phyloP scores from a whole-genome alignment of 2,888 invertebrate species.

The Prosapia bicincta region DNA sequence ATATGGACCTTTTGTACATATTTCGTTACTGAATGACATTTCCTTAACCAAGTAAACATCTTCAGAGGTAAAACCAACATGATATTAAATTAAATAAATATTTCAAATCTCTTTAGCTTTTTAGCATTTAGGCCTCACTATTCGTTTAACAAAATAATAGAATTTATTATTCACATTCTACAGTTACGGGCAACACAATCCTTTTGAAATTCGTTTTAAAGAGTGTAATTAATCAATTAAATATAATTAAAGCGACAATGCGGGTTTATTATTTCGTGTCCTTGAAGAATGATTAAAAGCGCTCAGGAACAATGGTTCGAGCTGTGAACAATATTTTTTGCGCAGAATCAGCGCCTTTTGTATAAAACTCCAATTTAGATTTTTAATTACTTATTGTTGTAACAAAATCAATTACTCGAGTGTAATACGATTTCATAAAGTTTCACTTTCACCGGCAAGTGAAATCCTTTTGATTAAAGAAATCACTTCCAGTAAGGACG shows the following conservation, averaged over 20 bases:
- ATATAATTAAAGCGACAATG: neutral
- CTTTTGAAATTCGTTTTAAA: neutral
- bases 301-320: neutral
- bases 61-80: too few relatives aligned
- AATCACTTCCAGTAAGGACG: neutral
- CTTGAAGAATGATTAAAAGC: neutral
- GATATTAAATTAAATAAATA: too few relatives aligned
- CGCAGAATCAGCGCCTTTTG: neutral
- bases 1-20: too few relatives aligned
- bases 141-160: too few relatives aligned
- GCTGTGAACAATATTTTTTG: neutral
- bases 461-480: neutral
- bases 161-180: too few relatives aligned
- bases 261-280: neutral
- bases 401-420: neutral
- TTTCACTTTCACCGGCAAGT: neutral
- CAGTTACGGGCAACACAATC: neutral
- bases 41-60: too few relatives aligned
- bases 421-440: neutral
- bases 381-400: neutral
- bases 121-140: too few relatives aligned
- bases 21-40: too few relatives aligned
- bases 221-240: neutral
- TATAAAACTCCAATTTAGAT: neutral
- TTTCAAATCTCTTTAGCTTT: too few relatives aligned